Percentiles rank a stretch among this genome's conserved stretches.
Evolutionary conservation across 2,113 vertebrate species (phyloP).

Genomic region (Eudorcas thomsonii): DNA sequence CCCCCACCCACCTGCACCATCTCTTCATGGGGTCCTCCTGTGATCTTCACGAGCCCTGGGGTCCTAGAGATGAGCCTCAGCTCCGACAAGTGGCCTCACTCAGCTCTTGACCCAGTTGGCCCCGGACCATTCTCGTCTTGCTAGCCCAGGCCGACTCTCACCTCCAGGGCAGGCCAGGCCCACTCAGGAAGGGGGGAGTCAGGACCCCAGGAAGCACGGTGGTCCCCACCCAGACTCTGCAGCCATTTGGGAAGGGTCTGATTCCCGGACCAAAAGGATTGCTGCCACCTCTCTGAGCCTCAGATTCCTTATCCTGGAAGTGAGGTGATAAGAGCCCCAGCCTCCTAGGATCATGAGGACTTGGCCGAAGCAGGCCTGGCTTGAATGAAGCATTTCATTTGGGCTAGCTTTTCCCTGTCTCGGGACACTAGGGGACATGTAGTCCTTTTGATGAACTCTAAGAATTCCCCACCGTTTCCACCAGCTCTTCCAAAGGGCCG

Average conservation of each 20-base stretch:
- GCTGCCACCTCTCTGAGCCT: not conserved
- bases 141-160: not conserved
- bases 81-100: not conserved
- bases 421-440: not conserved
- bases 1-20: fast-evolving
- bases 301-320: not conserved
- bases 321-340: no score
- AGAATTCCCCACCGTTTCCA: constrained; percentile 3
- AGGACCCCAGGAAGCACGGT: not conserved
- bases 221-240: no score
- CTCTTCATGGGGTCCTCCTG: not conserved
- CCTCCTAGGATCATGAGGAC: fast-evolving
- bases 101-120: not conserved
- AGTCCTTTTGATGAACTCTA: not conserved
- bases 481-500: not conserved
- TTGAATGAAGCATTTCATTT: fast-evolving
- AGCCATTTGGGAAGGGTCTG: not conserved
- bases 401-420: not conserved
- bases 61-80: not conserved
- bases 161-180: not conserved
- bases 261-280: not conserved
- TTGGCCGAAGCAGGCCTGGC: not conserved
- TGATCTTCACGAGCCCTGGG: not conserved
- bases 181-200: not conserved
- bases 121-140: not conserved